Base-by-base conservation (phyloP, 2,113 vertebrate genomes). In the Oncorhynchus mykiss region DNA sequence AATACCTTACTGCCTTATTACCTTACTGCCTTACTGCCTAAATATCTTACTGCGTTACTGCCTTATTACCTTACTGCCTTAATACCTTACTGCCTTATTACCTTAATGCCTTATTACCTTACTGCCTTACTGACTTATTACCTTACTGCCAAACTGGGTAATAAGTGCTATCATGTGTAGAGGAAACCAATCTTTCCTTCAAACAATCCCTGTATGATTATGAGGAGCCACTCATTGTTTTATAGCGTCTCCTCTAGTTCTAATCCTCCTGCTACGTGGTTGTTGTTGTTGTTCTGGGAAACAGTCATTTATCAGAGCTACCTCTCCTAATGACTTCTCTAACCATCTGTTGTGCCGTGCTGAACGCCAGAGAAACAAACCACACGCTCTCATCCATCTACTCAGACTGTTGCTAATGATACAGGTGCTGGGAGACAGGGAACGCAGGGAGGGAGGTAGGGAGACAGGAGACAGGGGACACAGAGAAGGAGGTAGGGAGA, bases 371-470 rank as follows among this genome's bases (percentile, higher is more conserved):
- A 31, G 31, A 31, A 31, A 31, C 31, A 31, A 6, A 18, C 9
- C 51, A 54, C 12, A 54, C 51, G 75, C 57, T 51, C 34, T 74
- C 82, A 81, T 88, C 82, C 67, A 82, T 86, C 82, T 80, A 70
- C 70, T 51, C 82, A 81, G 80, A 39, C 34, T 39, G 1, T 39
- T 8, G 34, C 7, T 89, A 81, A 83, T 84, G 78, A 82, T 78
- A 71, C 79, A 72, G 74, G 51, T 70, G 24, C 80, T 78, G 14
- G 70, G 51, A 54, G 51, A 54, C 51, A 54, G 51, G 51, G 51
- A 54, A 54, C 51, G 0, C 31, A 31, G 66, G 45, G 49, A n/a
- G 22, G 31, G 31, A 34, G 31, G 31, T 5, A 31, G 31, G 31
- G 31, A 1, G 27, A 14, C 12, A 54, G 12, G 31, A 34, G 5